Evolutionary conservation across 2,888 invertebrate genomes (phyloP), one percentile per base, ranked within the genome.

Genomic region (Diploptera punctata): DNA sequence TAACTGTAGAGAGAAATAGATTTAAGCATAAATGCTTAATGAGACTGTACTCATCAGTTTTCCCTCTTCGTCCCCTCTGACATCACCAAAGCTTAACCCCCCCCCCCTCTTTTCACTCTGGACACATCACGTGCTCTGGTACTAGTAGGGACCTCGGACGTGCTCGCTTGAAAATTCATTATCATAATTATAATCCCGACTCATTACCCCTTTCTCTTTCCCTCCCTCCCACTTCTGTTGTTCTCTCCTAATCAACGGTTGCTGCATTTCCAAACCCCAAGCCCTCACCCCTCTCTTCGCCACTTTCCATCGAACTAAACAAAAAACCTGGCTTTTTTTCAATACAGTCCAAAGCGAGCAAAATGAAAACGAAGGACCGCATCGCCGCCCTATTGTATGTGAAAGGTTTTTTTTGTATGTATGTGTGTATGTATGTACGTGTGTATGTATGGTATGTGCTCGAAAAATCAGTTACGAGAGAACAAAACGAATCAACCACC

Each of bases 391-490:
- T 61, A 72, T 72, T 72, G 72, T 69, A 29, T 69, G 69, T 57
- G 69, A 69, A 57, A 68, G 67, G 44, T 68, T 72, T 72, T 72
- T 71, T 67, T 72, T 72, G 60, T 13, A 3, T 13, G 13, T 16
- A 18, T 68, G 43, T 68, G 38, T 68, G 16, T 68, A 33, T 68
- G 68, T 68, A 31, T 29, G 68, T 52, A 38, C 26, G 69, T 62
- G 60, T 67, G 33, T 57, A 26, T 69, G 69, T 68, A 31, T 9
- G 47, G 54, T 73, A 52, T 71, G 65, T 70, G 68, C 70, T 81
- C 80, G 81, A 79, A 81, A 82, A 82, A 82, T 82, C 83, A 82
- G 83, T 83, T 83, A 80, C 79, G 80, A 79, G 79, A 80, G 80
- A 81, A 80, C 80, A 80, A 81, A 80, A 76, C 76, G 76, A 76